Evolutionary conservation across 2,113 vertebrate genomes (phyloP).

Genomic region (Chloropsis cyanopogon): DNA sequence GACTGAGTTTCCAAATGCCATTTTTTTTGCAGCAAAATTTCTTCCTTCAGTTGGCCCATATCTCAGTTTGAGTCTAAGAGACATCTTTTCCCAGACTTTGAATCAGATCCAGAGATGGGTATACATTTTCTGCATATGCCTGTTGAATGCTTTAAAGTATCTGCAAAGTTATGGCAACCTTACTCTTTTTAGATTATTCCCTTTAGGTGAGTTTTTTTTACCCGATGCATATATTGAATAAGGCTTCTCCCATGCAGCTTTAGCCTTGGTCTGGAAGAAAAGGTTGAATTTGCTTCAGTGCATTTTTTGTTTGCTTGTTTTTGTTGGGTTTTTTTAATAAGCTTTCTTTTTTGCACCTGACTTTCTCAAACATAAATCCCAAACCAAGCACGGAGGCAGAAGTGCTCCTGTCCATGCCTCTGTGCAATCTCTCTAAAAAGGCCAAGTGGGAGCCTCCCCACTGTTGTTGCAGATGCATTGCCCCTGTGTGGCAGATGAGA

Average conservation of each 20-base stretch:
- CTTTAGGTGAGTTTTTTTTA: not conserved
- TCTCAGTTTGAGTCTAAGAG: not conserved
- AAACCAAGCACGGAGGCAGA: not conserved
- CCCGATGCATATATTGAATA: not conserved
- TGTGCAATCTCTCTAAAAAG: not conserved
- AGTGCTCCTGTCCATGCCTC: not conserved
- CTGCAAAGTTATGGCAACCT: not conserved
- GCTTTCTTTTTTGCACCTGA: not conserved
- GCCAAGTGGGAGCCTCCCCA: not conserved
- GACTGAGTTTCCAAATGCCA: not conserved
- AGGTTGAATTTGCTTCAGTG: not conserved
- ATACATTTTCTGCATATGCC: not conserved
- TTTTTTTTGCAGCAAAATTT: not conserved
- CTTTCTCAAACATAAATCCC: not conserved
- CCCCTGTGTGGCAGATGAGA: conserved; percentile 58
- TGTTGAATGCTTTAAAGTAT: not conserved
- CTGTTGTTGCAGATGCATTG: conserved; percentile 55
- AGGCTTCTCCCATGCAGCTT: not conserved
- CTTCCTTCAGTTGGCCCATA: not conserved
- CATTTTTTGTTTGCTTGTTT: not conserved
- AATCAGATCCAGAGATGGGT: not conserved
- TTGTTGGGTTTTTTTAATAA: not conserved
- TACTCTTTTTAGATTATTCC: not conserved
- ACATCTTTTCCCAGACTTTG: not conserved
- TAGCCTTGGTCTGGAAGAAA: not conserved